These are phyloP conservation scores for Pentamera pediparva DNA, from an alignment of 53 echinoderm and acorn worm genomes.

Conservation along the genomic window DNA sequence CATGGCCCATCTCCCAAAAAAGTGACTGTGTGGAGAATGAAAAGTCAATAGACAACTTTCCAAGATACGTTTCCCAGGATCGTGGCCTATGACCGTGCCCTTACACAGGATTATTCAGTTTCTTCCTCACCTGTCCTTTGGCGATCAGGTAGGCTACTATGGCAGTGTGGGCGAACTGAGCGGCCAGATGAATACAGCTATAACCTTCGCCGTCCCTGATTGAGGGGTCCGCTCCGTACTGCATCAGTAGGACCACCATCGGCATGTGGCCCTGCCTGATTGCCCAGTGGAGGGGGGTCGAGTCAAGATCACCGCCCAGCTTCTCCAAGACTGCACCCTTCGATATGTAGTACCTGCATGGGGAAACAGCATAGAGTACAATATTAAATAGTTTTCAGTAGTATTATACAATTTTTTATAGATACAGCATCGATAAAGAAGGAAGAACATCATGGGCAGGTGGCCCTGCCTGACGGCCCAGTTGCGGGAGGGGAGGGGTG, in stretches of 20 bases:
- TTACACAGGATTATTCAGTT: too few relatives aligned
- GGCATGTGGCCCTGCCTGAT: conserved; percentile 89
- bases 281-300: conserved; percentile 96
- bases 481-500: conserved; percentile 44
- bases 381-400: not conserved
- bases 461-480: conserved; percentile 81
- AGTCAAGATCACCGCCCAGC: conserved; percentile 88
- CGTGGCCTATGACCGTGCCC: too few relatives aligned
- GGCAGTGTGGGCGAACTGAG: conserved; percentile 91
- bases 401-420: not conserved
- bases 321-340: conserved; percentile 79
- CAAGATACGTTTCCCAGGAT: too few relatives aligned
- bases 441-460: conserved; percentile 63
- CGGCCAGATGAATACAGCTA: conserved; percentile 75
- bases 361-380: not conserved
- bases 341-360: conserved; percentile 61
- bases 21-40: too few relatives aligned
- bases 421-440: not conserved
- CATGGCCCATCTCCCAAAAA: too few relatives aligned
- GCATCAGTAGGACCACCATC: conserved; percentile 84
- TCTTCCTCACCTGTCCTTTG: conserved; percentile 90
- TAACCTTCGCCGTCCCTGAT: conserved; percentile 83
- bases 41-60: too few relatives aligned
- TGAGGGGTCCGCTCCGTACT: conserved; percentile 90
- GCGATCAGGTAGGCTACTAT: conserved; percentile 85